Evolutionary conservation across 2,113 vertebrate species (phyloP), one percentile per base, ranked within the genome.

Genomic region (Potamarius usumacintae): DNA sequence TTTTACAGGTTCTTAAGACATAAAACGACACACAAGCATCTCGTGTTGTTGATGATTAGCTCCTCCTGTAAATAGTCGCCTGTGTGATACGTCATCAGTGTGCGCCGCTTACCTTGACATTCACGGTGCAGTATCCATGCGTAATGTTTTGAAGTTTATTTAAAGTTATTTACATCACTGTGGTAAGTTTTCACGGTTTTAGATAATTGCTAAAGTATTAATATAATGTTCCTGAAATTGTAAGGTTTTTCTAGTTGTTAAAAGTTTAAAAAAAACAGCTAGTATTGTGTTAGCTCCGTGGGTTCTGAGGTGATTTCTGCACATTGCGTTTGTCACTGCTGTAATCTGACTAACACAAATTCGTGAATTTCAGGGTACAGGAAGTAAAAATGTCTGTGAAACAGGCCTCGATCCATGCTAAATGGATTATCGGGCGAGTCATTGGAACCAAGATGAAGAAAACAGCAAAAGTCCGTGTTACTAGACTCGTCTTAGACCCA

Each of bases 381-480:
- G 77, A 90, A 90, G 71, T 30, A 27, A 91, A 91, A 58, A 99
- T 99, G 98, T 97, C 98, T 42, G 86, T 91, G 1, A 95, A 94
- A 89, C 96, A 95, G 42, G 96, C 94, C 67, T 92, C 96, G 20
- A 95, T 99, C 72, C 98, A 99, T 86, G 98, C 98, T 22, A 97
- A 95, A 91, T 99, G 98, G 98, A 92, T 99, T 62, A 96, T 99
- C 55, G 98, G 98, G 53, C 97, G 94, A 92, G 98, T 99, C 0
- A 97, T 99, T 78, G 98, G 98, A 72, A 99, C 98, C 85, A 98
- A 99, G 90, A 99, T 99, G 97, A 90, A 83, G 71, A 97, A 97
- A 92, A 99, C 98, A 0, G 97, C 97, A 14, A 99, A 99, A 96
- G 98, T 99, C 86, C 94, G 97, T 92, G 97, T 97, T 4, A 99